Conservation (phyloP, 2,113 vertebrate genomes). For the Alethe castanea region DNA sequence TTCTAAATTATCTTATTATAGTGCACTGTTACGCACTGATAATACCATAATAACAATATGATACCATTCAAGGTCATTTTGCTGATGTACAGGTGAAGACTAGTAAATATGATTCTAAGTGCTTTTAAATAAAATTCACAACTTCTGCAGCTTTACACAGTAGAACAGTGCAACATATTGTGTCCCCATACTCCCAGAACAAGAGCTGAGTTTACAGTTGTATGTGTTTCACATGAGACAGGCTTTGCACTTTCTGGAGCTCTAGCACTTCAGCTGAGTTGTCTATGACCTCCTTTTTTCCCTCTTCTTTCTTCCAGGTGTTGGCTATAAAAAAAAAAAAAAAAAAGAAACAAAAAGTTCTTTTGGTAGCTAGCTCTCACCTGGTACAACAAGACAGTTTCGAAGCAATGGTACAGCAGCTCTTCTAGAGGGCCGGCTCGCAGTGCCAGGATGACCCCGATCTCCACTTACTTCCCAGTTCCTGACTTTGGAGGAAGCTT, state of each 20-base stretch:
- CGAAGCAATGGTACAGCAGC: constrained; percentile 8
- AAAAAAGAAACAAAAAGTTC: background rate
- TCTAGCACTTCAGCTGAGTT: background rate
- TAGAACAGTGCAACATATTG: constrained; percentile 64
- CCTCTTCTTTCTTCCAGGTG: background rate
- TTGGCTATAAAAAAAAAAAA: background rate
- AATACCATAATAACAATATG: constrained; percentile 29
- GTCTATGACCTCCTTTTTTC: background rate
- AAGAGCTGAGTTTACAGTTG: constrained; percentile 7
- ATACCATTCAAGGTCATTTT: constrained; percentile 57
- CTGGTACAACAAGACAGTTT: constrained; percentile 44
- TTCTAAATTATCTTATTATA: constrained; percentile 4
- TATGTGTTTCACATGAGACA: constrained; percentile 22
- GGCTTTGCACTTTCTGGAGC: background rate
- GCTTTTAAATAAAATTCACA: constrained; percentile 58
- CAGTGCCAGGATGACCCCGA: background rate
- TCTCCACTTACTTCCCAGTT: constrained; percentile 21
- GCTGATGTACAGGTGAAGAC: constrained; percentile 33
- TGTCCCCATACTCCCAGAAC: constrained; percentile 22
- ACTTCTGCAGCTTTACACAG: constrained; percentile 64
- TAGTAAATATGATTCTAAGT: constrained; percentile 40
- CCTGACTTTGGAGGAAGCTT: background rate
- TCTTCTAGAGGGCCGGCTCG: background rate
- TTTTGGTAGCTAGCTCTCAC: constrained; percentile 33
- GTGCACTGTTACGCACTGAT: background rate